Conservation (phyloP, 2,113 vertebrate genomes). For the Nothobranchius kuhntae region DNA sequence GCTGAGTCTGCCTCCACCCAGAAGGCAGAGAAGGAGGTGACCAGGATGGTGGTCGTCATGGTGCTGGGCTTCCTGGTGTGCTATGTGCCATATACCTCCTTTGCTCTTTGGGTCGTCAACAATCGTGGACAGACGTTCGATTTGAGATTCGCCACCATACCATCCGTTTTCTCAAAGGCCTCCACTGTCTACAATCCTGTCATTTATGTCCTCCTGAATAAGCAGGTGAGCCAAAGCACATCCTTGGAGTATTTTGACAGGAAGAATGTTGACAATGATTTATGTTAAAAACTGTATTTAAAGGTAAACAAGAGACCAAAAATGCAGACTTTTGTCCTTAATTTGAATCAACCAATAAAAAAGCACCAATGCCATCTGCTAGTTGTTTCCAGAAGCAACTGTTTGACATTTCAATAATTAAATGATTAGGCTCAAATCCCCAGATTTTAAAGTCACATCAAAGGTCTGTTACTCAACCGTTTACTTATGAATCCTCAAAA, state of each 20-base stretch:
- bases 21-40: slow-evolving; percentile 80
- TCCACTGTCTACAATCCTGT: slow-evolving; percentile 81
- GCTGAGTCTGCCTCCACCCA: slow-evolving; percentile 80
- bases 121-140: slow-evolving; percentile 73
- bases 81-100: slow-evolving; percentile 75
- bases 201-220: slow-evolving; percentile 82
- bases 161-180: slow-evolving; percentile 76
- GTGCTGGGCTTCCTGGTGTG: slow-evolving; percentile 80
- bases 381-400: slow-evolving; percentile 7
- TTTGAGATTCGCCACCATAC: slow-evolving; percentile 73
- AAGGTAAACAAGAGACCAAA: background rate
- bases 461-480: background rate
- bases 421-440: no score
- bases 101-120: slow-evolving; percentile 72
- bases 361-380: slow-evolving; percentile 4
- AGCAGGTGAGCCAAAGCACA: slow-evolving; percentile 63
- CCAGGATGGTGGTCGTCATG: slow-evolving; percentile 81
- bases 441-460: background rate
- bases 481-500: background rate
- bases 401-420: background rate
- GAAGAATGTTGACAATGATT: background rate
- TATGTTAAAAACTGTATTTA: background rate
- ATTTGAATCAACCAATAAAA: background rate
- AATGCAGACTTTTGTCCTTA: background rate
- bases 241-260: background rate